Base-by-base conservation (phyloP, 2,797 vertebrate species). In the Paguma larvata region DNA sequence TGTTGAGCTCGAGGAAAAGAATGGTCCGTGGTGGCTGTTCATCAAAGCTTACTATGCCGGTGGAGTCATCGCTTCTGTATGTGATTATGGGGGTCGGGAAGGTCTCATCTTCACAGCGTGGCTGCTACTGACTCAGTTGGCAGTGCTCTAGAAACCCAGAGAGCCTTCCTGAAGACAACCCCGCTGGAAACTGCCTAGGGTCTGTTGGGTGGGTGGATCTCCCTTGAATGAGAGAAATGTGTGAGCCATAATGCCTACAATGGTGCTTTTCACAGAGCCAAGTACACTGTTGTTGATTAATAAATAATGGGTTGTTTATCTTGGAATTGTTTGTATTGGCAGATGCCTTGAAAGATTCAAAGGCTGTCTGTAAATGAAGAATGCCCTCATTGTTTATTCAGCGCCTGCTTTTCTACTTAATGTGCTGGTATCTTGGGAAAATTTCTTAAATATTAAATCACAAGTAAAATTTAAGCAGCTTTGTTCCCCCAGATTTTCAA, bases 291-390 rank as follows among this genome's bases (percentile, higher is more conserved):
- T 75, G 77, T 68, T 85, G 89, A 96, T 94, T 77, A 95, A 94
- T 84, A 95, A 92, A 97, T 88, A 89, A 94, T 94, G 94, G 51
- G n/a, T 72, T 96, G 85, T 97, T 97, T 97, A 93, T 97, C 87
- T 91, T 95, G 78, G 78, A 85, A 85, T 92, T 95, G 68, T 96
- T 97, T 97, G 62, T 83, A 94, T 97, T 97, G 95, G 92, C 95
- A 97, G 97, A 86, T 95, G 85, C 73, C 87, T 70, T 75, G 63
- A 85, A 86, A 94, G 51, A 84, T 73, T 92, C 85, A 97, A 79
- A 96, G 70, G 68, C 87, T 92, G 46, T 87, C 89, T 96, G 85
- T 94, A 80, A 90, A 30, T 48, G 77, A 91, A 96, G 70, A 97
- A 87, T 75, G 38, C 16, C 73, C 80, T 88, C 41, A n/a, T 84